Conservation (phyloP, 2,113 vertebrate species). For the Chaetorhynchus papuensis region DNA sequence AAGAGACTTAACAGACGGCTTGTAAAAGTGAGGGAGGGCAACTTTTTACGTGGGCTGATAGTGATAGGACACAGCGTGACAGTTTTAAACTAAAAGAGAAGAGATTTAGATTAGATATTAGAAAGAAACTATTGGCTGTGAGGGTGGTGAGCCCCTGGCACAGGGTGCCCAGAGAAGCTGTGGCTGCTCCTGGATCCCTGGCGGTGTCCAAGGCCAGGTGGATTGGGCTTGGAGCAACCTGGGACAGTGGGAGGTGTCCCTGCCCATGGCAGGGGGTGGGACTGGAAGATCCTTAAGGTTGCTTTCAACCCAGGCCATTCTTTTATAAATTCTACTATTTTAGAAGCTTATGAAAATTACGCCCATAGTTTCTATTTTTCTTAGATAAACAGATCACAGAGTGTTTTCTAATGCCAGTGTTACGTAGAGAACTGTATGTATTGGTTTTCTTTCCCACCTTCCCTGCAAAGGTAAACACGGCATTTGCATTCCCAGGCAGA, state of each 20-base stretch:
- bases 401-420: neutral
- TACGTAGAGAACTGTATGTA: neutral
- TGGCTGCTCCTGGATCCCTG: neutral
- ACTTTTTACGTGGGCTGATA: neutral
- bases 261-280: neutral
- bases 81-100: neutral
- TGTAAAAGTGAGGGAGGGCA: neutral
- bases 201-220: accelerated
- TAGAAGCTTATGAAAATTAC: neutral
- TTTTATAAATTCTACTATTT: neutral
- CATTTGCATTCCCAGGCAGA: neutral
- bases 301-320: neutral
- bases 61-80: accelerated
- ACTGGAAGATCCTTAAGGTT: neutral
- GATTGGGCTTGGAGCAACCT: accelerated
- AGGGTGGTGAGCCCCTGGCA: accelerated
- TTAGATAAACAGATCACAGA: neutral
- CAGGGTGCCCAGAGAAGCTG: accelerated
- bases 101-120: neutral
- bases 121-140: neutral
- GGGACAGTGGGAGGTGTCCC: accelerated
- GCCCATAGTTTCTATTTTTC: neutral
- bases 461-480: neutral
- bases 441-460: neutral
- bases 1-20: neutral